These are phyloP conservation scores for Xestobium rufovillosum DNA, from an alignment of 2,888 invertebrate species.

Conservation along the genomic window DNA sequence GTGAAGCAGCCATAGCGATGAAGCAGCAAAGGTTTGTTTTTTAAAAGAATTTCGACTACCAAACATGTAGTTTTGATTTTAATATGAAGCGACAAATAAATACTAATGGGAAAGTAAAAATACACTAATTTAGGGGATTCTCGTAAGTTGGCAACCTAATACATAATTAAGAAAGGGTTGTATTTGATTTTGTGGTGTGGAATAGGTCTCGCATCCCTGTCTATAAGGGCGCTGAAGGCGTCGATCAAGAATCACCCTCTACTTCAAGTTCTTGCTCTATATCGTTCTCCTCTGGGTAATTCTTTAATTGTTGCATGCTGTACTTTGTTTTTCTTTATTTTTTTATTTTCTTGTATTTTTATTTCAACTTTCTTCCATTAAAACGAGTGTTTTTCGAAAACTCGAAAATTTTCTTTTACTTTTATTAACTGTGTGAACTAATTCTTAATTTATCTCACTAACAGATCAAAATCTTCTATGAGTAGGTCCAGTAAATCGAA, in stretches of 20 bases:
- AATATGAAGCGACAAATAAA: too few species aligned
- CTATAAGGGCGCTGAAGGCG: slow-evolving; percentile 52
- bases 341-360: slow-evolving; percentile 19
- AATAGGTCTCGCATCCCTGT: slow-evolving; percentile 62
- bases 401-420: slow-evolving; percentile 7
- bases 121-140: too few species aligned
- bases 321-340: slow-evolving; percentile 25
- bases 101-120: too few species aligned
- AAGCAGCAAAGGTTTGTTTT: too few species aligned
- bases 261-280: slow-evolving; percentile 44
- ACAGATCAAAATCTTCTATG: slow-evolving; percentile 37
- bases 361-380: slow-evolving; percentile 8
- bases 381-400: slow-evolving; percentile 7
- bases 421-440: slow-evolving; percentile 9
- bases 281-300: slow-evolving; percentile 45
- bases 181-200: too few species aligned
- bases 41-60: too few species aligned
- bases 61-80: too few species aligned
- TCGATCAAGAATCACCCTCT: slow-evolving; percentile 41
- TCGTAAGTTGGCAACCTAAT: too few species aligned
- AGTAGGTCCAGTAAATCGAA: slow-evolving; percentile 38
- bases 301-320: slow-evolving; percentile 29
- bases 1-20: too few species aligned
- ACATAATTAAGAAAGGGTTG: too few species aligned
- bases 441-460: slow-evolving; percentile 24